Evolutionary conservation across 1,140 invertebrate genomes (phyloP).

Genomic region (Drosophila micromelanica): DNA sequence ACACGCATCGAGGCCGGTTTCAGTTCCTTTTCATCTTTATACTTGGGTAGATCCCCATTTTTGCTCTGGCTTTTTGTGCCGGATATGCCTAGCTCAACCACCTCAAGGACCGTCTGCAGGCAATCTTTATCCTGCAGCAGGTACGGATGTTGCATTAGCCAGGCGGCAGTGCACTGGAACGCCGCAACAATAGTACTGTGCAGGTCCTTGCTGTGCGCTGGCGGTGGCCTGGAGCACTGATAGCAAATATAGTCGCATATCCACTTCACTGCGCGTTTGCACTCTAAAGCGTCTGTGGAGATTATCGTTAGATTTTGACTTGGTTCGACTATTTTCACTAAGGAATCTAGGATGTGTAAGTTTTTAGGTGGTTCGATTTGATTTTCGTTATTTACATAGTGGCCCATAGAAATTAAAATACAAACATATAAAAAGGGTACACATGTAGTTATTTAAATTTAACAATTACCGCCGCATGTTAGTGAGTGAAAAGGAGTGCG

Average conservation of each 20-base stretch:
- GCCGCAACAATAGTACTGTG: conserved; percentile 99
- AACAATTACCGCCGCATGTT: conserved; percentile 32
- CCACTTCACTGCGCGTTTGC: conserved; percentile 98
- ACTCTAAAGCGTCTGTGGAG: conserved; percentile 91
- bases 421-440: conserved; percentile 40
- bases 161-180: conserved; percentile 95
- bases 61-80: conserved; percentile 96
- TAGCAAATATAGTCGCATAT: conserved; percentile 98
- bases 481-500: conserved; percentile 12
- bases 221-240: conserved; percentile 97
- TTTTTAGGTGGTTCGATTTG: conserved; percentile 35
- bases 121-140: conserved; percentile 96
- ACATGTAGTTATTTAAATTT: conserved; percentile 33
- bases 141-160: conserved; percentile 95
- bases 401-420: conserved; percentile 35
- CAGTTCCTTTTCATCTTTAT: conserved; percentile 97
- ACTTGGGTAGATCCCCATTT: conserved; percentile 93
- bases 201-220: conserved; percentile 97
- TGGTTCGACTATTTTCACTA: conserved; percentile 84
- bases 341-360: conserved; percentile 62
- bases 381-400: conserved; percentile 47
- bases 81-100: conserved; percentile 98
- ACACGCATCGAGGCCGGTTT: conserved; percentile 98
- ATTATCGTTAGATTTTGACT: conserved; percentile 84
- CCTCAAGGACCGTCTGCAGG: conserved; percentile 96